phyloP scores from a whole-genome alignment of 2,113 vertebrate species.

The Ochotona curzoniae region DNA sequence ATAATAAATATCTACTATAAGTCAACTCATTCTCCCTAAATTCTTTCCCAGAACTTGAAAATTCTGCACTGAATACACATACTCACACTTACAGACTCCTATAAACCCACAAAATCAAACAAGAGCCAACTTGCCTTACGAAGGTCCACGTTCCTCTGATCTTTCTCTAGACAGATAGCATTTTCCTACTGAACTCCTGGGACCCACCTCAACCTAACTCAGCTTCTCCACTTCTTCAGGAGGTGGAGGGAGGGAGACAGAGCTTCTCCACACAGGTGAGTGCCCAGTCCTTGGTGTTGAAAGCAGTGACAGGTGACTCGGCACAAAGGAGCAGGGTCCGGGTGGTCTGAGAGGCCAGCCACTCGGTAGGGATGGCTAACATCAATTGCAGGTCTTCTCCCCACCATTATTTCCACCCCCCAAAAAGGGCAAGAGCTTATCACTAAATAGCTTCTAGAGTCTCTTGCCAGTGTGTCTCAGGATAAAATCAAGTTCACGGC shows the following conservation, averaged over 20 bases:
- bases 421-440: not conserved
- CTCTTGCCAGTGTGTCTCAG: conserved; percentile 11
- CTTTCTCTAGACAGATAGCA: not conserved
- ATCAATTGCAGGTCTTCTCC: conserved; percentile 8
- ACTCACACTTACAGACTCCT: conserved; percentile 47
- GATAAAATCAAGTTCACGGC: not conserved
- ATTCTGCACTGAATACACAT: not conserved
- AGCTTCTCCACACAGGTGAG: not conserved
- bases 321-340: conserved; percentile 22
- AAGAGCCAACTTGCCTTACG: not conserved
- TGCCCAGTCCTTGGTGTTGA: conserved; percentile 34
- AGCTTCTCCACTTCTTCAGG: conserved; percentile 22
- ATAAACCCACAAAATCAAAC: not conserved
- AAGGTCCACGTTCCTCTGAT: conserved; percentile 30
- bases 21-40: not conserved
- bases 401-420: not conserved
- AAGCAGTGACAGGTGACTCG: conserved; percentile 4
- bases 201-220: not conserved
- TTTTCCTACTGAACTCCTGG: not conserved
- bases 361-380: conserved; percentile 7
- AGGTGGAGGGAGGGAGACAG: conserved; percentile 37
- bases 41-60: conserved; percentile 35
- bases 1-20: not conserved
- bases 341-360: not conserved
- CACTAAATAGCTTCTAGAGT: conserved; percentile 11